Conservation (phyloP, 2,113 vertebrate genomes). For the Chloropsis hardwickii region DNA sequence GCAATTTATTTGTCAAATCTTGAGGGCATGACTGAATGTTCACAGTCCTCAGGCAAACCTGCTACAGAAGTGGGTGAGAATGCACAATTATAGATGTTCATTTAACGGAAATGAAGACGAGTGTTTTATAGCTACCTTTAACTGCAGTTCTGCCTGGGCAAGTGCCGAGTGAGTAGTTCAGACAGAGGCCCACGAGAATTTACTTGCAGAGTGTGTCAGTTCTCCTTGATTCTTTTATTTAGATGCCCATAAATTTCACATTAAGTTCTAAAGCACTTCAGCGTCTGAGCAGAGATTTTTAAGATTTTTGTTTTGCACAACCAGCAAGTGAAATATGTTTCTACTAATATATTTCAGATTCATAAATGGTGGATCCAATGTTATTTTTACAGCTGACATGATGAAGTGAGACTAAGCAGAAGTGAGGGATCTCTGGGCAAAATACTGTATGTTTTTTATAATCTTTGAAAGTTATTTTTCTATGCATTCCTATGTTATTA, state of each 20-base stretch:
- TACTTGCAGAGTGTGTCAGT: neutral
- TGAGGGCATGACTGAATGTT: neutral
- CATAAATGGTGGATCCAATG: neutral
- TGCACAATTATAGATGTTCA: neutral
- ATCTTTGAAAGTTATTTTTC: conserved; percentile 3
- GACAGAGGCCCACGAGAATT: neutral
- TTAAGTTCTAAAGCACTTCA: neutral
- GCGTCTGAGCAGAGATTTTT: neutral
- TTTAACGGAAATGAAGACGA: neutral
- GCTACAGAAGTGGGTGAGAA: neutral
- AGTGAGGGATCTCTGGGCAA: neutral
- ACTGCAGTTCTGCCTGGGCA: neutral
- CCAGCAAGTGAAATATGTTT: neutral
- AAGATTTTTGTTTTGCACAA: neutral
- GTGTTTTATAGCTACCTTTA: neutral
- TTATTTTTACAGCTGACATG: conserved; percentile 15
- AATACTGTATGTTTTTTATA: neutral
- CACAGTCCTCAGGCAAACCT: neutral
- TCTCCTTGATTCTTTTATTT: conserved; percentile 12
- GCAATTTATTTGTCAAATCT: neutral
- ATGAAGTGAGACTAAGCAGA: neutral
- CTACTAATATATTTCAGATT: conserved; percentile 13
- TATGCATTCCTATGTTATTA: neutral
- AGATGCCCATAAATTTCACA: neutral
- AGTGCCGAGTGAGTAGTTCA: neutral